A percentile compares a stretch with the other conserved stretches of the same genome.
Conservation (phyloP, 2,113 vertebrate species). For the Serilophus lunatus region DNA sequence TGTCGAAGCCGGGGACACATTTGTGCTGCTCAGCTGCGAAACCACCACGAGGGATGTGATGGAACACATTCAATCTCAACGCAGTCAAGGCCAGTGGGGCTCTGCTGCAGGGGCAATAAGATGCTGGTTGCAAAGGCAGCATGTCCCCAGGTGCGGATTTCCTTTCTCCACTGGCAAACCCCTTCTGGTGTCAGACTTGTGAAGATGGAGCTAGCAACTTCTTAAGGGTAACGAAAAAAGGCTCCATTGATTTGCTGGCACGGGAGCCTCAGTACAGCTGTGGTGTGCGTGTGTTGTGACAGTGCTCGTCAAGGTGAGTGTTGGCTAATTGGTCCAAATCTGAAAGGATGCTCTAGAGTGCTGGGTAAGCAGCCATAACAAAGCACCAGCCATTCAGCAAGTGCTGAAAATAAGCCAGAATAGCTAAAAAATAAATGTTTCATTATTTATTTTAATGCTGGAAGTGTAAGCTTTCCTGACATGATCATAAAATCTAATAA, state of each 20-base stretch:
- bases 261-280: neutral
- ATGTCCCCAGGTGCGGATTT: neutral
- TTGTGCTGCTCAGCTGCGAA: neutral
- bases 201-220: neutral
- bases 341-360: slow-evolving; percentile 58
- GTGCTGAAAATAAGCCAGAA: slow-evolving; percentile 62
- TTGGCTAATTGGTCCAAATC: slow-evolving; percentile 31
- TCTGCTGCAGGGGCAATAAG: neutral
- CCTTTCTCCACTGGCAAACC: neutral
- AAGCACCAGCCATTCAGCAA: slow-evolving; percentile 53
- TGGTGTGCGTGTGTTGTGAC: neutral
- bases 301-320: neutral
- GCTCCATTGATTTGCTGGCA: neutral
- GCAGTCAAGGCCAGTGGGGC: accelerated
- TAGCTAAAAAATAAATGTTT: slow-evolving; percentile 32
- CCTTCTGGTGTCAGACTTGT: neutral
- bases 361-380: slow-evolving; percentile 57
- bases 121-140: neutral
- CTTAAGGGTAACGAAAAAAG: neutral
- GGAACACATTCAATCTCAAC: accelerated
- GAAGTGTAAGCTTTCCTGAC: slow-evolving; percentile 72
- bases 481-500: slow-evolving; percentile 65
- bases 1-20: neutral
- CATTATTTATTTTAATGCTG: slow-evolving; percentile 75
- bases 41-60: neutral